A percentile compares a stretch with the other conserved stretches of the same genome.
Evolutionary conservation across 2,797 vertebrate genomes (phyloP).

Genomic region (Takifugu rubripes): DNA sequence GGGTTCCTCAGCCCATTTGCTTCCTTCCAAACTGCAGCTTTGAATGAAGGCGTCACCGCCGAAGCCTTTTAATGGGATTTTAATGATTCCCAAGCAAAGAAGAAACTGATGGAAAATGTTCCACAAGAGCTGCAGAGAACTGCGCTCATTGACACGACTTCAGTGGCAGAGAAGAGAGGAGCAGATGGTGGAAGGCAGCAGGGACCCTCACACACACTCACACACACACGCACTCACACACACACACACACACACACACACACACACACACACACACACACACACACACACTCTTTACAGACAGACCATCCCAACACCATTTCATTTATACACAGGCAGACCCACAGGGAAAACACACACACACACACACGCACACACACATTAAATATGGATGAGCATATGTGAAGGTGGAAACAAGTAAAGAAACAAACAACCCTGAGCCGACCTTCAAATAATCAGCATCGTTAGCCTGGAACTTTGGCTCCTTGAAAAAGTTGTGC

Average conservation of each 20-base stretch:
- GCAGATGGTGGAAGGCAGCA: conserved; percentile 52
- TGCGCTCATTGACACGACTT: conserved; percentile 7
- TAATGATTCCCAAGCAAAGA: conserved; percentile 36
- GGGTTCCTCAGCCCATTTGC: too few relatives aligned
- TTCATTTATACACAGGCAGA: conserved; percentile 25
- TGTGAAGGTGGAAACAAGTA: conserved; percentile 38
- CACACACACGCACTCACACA: conserved; percentile 21
- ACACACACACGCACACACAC: conserved; percentile 20
- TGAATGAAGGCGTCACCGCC: too few relatives aligned
- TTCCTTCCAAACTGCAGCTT: too few relatives aligned
- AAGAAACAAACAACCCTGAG: conserved; percentile 38
- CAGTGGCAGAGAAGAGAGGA: conserved; percentile 15
- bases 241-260: conserved; percentile 9
- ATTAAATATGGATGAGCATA: conserved; percentile 53
- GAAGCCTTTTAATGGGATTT: not conserved
- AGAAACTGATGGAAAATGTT: conserved; percentile 4
- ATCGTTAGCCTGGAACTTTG: not conserved
- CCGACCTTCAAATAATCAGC: not conserved
- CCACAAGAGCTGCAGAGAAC: conserved; percentile 24
- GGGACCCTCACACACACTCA: conserved; percentile 28
- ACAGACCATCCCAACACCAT: conserved; percentile 5
- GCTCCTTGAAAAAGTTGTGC: not conserved
- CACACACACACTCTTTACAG: not conserved
- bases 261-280: not conserved
- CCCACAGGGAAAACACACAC: conserved; percentile 9